Evolutionary conservation across 2,888 invertebrate species (phyloP).

Genomic region (Pheosia gnoma): DNA sequence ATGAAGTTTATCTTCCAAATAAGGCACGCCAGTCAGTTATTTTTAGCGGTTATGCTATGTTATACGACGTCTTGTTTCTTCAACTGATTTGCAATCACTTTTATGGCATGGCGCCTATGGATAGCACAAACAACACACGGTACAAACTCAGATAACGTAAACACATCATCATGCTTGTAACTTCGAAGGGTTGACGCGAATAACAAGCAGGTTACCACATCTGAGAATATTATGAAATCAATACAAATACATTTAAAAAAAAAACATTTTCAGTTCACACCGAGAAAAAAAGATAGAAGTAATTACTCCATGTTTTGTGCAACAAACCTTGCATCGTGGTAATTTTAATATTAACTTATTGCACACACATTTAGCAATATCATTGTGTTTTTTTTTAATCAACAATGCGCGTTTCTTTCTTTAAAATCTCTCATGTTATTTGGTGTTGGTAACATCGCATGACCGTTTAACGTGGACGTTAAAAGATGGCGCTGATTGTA

Average conservation of each 20-base stretch:
- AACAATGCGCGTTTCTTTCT: not conserved
- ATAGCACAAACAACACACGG: not conserved
- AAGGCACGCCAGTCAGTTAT: not conserved
- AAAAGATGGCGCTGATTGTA: not conserved
- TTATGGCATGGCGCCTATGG: not conserved
- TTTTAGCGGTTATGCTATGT: slow-evolving; percentile 1
- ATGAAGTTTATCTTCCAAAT: not conserved
- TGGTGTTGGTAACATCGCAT: not conserved
- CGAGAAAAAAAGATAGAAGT: not conserved
- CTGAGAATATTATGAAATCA: not conserved
- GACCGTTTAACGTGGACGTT: not conserved
- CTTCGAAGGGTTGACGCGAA: no score
- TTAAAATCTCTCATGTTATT: not conserved
- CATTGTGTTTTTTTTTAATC: not conserved
- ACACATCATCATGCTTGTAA: no score
- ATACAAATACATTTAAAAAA: not conserved
- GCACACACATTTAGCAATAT: not conserved
- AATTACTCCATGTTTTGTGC: not conserved
- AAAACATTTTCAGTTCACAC: not conserved
- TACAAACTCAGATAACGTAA: not conserved
- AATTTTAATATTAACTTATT: not conserved
- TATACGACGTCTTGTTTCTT: not conserved
- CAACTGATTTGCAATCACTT: not conserved
- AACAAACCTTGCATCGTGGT: not conserved
- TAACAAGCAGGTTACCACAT: no score